These are phyloP conservation scores for Cantharis lateralis DNA, from an alignment of 2,888 invertebrate species.

Conservation along the genomic window DNA sequence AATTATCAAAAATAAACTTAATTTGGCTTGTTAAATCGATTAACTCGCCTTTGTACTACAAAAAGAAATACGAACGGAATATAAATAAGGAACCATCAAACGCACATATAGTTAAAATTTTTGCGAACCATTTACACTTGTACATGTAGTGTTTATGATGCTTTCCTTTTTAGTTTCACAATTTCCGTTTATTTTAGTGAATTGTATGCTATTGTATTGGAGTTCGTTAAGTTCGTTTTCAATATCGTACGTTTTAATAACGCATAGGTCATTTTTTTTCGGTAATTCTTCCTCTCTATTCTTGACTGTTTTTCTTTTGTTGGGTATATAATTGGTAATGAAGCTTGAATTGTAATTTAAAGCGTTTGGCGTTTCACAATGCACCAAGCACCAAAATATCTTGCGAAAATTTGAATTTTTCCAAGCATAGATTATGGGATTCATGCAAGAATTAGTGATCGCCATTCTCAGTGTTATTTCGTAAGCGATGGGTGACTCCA, in stretches of 20 bases:
- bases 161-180: slow-evolving; percentile 24
- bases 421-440: slow-evolving; percentile 85
- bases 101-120: background rate
- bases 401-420: slow-evolving; percentile 78
- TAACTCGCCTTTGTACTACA: background rate
- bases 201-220: slow-evolving; percentile 7
- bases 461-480: slow-evolving; percentile 63
- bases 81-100: background rate
- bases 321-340: slow-evolving; percentile 60
- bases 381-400: slow-evolving; percentile 70
- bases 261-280: slow-evolving; percentile 30
- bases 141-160: slow-evolving; percentile 7
- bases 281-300: slow-evolving; percentile 52
- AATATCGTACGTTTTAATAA: slow-evolving; percentile 16
- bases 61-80: background rate
- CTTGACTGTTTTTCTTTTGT: slow-evolving; percentile 60
- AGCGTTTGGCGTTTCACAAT: slow-evolving; percentile 66
- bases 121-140: slow-evolving; percentile 5
- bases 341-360: slow-evolving; percentile 50
- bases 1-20: background rate
- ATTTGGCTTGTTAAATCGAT: background rate
- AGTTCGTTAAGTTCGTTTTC: slow-evolving; percentile 32
- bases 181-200: slow-evolving; percentile 8
- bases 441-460: slow-evolving; percentile 79
- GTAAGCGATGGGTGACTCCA: slow-evolving; percentile 44